Base-by-base conservation (phyloP, 2,113 vertebrate genomes). In the rabbit (Oryctolagus cuniculus) region DNA sequence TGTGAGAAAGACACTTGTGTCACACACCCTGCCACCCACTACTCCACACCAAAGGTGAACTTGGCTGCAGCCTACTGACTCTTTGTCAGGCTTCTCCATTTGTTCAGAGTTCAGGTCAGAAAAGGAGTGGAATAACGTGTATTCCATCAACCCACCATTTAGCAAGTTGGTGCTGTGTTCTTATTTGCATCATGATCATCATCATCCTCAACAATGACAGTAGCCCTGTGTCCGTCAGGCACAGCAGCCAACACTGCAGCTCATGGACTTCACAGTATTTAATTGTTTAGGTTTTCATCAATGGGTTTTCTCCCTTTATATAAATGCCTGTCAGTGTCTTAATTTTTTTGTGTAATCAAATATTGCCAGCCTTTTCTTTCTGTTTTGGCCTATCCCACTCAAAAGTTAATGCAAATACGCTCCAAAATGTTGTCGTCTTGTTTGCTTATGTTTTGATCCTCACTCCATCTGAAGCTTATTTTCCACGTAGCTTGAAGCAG, bases 361-460 rank as follows among this genome's bases (percentile, higher is more conserved):
- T 82, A 44, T 53, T 53, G 31, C 63, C 15, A 24, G 36, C 36
- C 44, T 79, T 77, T 70, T 80, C 38, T 61, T 36, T 29, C 13
- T n/a, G 10, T 72, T 79, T 66, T 44, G n/a, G 12, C 13, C 36
- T 34, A 12, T 75, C 12, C 11, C 31, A 87, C 15, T n/a, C 31
- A 31, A 73, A 87, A 31, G 38, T 87, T 87, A 44, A 87, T 36
- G 27, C 13, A 77, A 64, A 51, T 5, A 58, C 29, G 78, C 25
- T 64, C 53, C 38, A 64, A 85, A 72, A 13, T 72, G 89, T 90
- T 86, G 44, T 66, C 67, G 61, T 27, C 61, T 3, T 51, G 11
- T 91, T 95, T 77, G 73, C 44, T 87, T 90, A 36, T 36, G 29
- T 66, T 79, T 89, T 83, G 13, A 73, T 44, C 11, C 49, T 51